A percentile compares a stretch with the other conserved stretches of the same genome.
Conservation (phyloP, 2,797 vertebrate species). For the Sebastes oblongus region DNA sequence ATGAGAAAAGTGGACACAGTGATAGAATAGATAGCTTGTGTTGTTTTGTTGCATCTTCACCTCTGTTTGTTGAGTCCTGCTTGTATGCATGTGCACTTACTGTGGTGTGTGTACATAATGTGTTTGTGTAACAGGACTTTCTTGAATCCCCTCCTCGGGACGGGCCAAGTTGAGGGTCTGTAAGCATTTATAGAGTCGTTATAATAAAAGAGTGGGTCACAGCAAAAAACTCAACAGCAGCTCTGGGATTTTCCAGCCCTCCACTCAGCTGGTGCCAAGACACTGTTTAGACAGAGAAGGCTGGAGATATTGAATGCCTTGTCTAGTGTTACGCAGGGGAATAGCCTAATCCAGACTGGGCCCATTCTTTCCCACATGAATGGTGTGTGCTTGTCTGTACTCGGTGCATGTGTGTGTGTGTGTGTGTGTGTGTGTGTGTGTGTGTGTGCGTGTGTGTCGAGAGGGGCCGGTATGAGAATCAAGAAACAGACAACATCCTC, state of each 20-base stretch:
- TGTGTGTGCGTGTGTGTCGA: not conserved
- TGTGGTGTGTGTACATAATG: conserved; percentile 16
- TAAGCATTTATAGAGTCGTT: conserved; percentile 69
- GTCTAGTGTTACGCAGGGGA: conserved; percentile 85
- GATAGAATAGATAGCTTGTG: conserved; percentile 5
- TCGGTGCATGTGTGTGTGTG: conserved; percentile 11
- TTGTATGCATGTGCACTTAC: not conserved
- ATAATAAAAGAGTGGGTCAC: conserved; percentile 68
- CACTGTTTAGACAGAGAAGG: conserved; percentile 77
- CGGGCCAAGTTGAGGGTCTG: conserved; percentile 57
- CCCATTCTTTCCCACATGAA: conserved; percentile 85
- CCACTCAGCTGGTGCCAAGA: conserved; percentile 70
- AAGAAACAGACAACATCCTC: conserved; percentile 86
- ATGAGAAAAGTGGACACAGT: conserved; percentile 33
- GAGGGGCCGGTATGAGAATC: conserved; percentile 71
- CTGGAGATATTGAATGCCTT: conserved; percentile 82
- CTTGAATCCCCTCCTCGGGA: conserved; percentile 21
- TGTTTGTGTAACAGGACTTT: conserved; percentile 28
- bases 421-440: not conserved
- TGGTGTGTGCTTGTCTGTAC: conserved; percentile 69
- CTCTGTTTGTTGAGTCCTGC: not conserved
- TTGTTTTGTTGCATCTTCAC: conserved; percentile 7
- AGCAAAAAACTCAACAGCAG: conserved; percentile 60
- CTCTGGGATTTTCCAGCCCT: conserved; percentile 79
- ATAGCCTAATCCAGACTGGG: conserved; percentile 86